Percentiles rank a stretch among this genome's conserved stretches.
Evolutionary conservation across 2,113 vertebrate species (phyloP).

Genomic region (Pavo muticus): DNA sequence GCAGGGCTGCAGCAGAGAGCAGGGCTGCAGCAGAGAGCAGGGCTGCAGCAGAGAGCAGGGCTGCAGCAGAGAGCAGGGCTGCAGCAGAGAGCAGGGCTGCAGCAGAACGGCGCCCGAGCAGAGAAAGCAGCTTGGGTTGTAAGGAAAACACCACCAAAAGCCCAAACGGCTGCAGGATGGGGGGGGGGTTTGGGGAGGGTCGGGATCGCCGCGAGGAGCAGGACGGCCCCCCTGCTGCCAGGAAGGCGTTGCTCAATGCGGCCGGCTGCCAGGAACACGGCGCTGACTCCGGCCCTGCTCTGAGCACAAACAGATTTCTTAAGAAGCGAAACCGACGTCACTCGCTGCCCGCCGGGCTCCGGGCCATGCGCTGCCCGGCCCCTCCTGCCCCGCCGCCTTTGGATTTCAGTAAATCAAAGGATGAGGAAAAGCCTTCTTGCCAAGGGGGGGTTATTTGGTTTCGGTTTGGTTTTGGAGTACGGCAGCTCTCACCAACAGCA

Average conservation of each 20-base stretch:
- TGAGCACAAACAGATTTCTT: not conserved
- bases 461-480: not conserved
- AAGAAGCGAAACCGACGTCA: slow-evolving; percentile 13
- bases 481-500: not conserved
- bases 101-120: no score
- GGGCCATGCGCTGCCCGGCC: not conserved
- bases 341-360: not conserved
- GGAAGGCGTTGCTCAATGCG: slow-evolving; percentile 37
- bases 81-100: no score
- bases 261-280: slow-evolving; percentile 24
- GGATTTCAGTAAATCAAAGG: not conserved
- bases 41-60: no score
- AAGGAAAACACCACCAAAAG: no score
- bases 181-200: not conserved
- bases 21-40: no score
- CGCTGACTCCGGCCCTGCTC: not conserved
- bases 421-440: not conserved
- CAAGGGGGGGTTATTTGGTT: not conserved
- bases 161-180: no score
- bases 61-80: no score
- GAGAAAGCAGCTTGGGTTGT: no score
- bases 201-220: not conserved
- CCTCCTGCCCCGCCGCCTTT: not conserved
- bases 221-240: slow-evolving; percentile 37
- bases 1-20: no score